These are phyloP conservation scores for Rhinichthys klamathensis DNA, from an alignment of 2,113 vertebrate species.

Conservation along the genomic window DNA sequence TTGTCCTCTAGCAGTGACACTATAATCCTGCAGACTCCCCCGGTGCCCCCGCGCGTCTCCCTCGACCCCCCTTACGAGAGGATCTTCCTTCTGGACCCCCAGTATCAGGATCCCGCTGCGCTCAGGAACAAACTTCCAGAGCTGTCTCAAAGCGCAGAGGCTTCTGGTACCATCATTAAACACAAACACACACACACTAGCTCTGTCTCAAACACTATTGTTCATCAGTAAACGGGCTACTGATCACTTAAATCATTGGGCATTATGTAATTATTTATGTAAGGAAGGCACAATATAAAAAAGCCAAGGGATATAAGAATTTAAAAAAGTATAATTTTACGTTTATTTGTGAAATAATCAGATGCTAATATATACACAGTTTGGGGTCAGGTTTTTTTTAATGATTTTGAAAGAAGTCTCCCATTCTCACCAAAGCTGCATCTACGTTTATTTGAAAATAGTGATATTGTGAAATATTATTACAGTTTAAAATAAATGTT, in stretches of 20 bases:
- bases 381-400: neutral
- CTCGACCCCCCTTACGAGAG: constrained; percentile 88
- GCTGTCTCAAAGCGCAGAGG: constrained; percentile 87
- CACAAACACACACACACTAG: constrained; percentile 28
- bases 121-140: constrained; percentile 86
- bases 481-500: too few relatives aligned
- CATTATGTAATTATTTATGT: neutral
- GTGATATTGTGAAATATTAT: too few relatives aligned
- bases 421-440: too few relatives aligned
- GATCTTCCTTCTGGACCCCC: constrained; percentile 86
- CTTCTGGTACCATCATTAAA: constrained; percentile 77
- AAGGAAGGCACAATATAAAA: neutral
- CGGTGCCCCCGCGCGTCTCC: constrained; percentile 73
- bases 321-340: neutral
- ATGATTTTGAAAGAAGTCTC: too few relatives aligned
- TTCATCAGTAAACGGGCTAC: neutral
- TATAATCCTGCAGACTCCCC: constrained; percentile 82
- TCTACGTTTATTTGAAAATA: too few relatives aligned
- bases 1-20: constrained; percentile 89
- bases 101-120: constrained; percentile 85
- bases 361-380: neutral
- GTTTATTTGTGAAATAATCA: neutral
- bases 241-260: neutral
- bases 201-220: neutral
- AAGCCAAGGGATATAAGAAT: too few relatives aligned